Evolutionary conservation across 2,797 vertebrate genomes (phyloP).

Genomic region (Eidolon dupreanum): DNA sequence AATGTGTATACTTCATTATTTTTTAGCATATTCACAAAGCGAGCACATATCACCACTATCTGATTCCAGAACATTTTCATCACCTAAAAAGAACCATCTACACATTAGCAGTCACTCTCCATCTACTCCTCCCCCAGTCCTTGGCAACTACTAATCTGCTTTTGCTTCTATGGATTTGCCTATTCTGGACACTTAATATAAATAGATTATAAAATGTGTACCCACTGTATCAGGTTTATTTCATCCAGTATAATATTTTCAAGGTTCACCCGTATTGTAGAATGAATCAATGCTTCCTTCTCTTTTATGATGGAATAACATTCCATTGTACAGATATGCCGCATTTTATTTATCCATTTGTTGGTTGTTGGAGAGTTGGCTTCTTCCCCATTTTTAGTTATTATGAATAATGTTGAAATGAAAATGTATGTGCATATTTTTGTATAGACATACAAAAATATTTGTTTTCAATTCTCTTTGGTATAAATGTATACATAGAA

Average conservation of each 20-base stretch:
- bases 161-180: neutral
- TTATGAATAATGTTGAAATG: neutral
- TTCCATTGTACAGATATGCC: neutral
- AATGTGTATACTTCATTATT: neutral
- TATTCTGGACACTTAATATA: neutral
- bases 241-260: neutral
- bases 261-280: neutral
- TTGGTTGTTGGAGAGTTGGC: neutral
- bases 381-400: neutral
- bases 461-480: neutral
- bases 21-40: neutral
- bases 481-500: neutral
- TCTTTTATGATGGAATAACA: neutral
- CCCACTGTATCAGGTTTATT: neutral
- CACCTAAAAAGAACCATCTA: neutral
- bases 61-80: neutral
- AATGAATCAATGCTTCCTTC: neutral
- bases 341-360: neutral
- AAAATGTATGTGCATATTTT: neutral
- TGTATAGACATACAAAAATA: neutral
- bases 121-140: neutral
- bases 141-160: neutral
- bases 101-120: neutral
- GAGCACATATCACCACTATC: neutral
- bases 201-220: neutral